Evolutionary conservation across 2,888 invertebrate species (phyloP).

Genomic region (Vesta saturnalis): DNA sequence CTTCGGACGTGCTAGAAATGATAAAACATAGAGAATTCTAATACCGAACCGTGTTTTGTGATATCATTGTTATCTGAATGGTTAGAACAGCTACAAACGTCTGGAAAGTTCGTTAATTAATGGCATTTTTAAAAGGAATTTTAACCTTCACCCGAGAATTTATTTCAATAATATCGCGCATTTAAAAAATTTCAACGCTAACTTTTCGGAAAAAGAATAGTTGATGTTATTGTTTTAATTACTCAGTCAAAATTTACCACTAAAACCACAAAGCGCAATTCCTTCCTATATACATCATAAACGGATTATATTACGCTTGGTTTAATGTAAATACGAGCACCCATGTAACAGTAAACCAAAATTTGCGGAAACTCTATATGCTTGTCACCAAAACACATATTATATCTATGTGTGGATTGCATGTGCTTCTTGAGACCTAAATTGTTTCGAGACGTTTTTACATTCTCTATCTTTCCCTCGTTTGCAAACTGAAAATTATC

Average conservation of each 20-base stretch:
- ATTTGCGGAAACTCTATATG: conserved; percentile 14
- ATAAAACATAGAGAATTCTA: conserved; percentile 54
- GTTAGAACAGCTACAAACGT: conserved; percentile 17
- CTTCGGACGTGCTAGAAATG: conserved; percentile 51
- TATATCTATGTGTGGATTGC: not conserved
- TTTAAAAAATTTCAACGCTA: no score
- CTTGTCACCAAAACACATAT: not conserved
- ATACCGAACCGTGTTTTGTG: conserved; percentile 35
- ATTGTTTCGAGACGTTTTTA: not conserved
- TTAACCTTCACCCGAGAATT: conserved; percentile 8
- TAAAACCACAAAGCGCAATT: conserved; percentile 10
- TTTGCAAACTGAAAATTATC: no score
- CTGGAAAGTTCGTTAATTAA: conserved; percentile 26
- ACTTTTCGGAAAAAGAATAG: no score
- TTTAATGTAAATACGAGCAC: conserved; percentile 15
- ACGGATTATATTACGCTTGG: conserved; percentile 18
- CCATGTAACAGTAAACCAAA: conserved; percentile 16
- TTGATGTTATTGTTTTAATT: not conserved
- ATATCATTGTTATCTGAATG: not conserved
- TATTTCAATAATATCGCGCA: not conserved
- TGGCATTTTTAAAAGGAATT: conserved; percentile 23
- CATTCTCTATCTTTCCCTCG: not conserved
- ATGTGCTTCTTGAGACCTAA: not conserved
- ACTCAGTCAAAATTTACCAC: not conserved
- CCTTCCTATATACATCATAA: conserved; percentile 4